Conservation (phyloP, 2,113 vertebrate genomes). For the Clarias macrocephalus region DNA sequence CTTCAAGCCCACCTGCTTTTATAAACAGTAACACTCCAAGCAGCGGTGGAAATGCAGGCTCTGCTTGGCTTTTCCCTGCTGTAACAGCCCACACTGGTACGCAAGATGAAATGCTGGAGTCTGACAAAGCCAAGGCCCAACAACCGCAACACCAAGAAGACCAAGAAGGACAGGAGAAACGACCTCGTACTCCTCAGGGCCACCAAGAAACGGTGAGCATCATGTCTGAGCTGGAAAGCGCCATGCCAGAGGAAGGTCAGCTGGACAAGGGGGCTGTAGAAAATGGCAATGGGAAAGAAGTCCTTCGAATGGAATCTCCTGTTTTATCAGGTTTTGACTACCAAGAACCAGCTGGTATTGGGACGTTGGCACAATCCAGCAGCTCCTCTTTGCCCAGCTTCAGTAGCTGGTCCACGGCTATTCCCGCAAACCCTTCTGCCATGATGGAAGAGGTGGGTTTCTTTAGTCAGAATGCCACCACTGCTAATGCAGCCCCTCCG, state of each 20-base stretch:
- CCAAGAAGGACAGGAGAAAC: slow-evolving; percentile 94
- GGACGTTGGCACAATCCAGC: slow-evolving; percentile 86
- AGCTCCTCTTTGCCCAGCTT: slow-evolving; percentile 92
- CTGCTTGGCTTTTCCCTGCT: slow-evolving; percentile 94
- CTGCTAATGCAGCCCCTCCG: slow-evolving; percentile 85
- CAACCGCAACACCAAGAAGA: slow-evolving; percentile 79
- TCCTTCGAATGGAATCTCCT: slow-evolving; percentile 91
- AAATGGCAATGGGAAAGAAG: slow-evolving; percentile 86
- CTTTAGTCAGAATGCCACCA: slow-evolving; percentile 90
- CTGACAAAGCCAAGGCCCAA: slow-evolving; percentile 94
- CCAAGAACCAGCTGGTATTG: slow-evolving; percentile 90
- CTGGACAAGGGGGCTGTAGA: slow-evolving; percentile 86
- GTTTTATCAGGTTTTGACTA: slow-evolving; percentile 95
- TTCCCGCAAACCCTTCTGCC: slow-evolving; percentile 90
- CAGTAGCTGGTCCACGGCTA: slow-evolving; percentile 97
- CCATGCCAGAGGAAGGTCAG: slow-evolving; percentile 82
- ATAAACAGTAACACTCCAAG: slow-evolving; percentile 95
- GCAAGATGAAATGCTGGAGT: slow-evolving; percentile 98
- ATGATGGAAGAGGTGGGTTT: slow-evolving; percentile 97
- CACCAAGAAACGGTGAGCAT: slow-evolving; percentile 87
- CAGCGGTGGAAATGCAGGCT: slow-evolving; percentile 89
- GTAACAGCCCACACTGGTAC: slow-evolving; percentile 90
- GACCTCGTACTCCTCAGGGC: slow-evolving; percentile 85
- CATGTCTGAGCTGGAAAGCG: slow-evolving; percentile 86
- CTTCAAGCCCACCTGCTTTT: slow-evolving; percentile 92